Evolutionary conservation across 2,113 vertebrate genomes (phyloP).

Genomic region (Megaceryle torquata): DNA sequence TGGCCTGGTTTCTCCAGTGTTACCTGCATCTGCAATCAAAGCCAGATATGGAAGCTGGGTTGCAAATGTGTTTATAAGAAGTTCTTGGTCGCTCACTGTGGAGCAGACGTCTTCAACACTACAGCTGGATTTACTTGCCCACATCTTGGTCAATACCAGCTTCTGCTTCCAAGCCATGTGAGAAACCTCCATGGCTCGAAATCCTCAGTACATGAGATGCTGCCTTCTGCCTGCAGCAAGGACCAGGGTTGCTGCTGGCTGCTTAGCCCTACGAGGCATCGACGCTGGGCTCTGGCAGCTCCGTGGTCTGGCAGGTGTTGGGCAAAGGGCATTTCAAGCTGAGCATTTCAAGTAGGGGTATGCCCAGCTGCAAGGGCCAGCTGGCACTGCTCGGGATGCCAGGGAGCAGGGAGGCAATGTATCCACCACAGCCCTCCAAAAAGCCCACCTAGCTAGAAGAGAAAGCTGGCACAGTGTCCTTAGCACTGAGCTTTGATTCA

Average conservation of each 20-base stretch:
- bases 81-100: neutral
- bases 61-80: neutral
- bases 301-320: neutral
- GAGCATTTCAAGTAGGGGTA: neutral
- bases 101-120: neutral
- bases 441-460: neutral
- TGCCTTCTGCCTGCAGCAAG: neutral
- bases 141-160: neutral
- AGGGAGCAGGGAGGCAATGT: rapidly evolving
- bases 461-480: neutral
- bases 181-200: neutral
- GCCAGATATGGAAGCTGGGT: neutral
- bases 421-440: neutral
- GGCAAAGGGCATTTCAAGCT: neutral
- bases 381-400: rapidly evolving
- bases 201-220: rapidly evolving
- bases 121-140: neutral
- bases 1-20: neutral
- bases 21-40: neutral
- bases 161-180: neutral
- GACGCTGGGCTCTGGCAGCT: neutral
- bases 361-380: neutral
- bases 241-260: neutral
- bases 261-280: rapidly evolving
- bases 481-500: neutral